phyloP scores from a whole-genome alignment of 2,797 vertebrate genomes.

The Neopelma chrysocephalum region DNA sequence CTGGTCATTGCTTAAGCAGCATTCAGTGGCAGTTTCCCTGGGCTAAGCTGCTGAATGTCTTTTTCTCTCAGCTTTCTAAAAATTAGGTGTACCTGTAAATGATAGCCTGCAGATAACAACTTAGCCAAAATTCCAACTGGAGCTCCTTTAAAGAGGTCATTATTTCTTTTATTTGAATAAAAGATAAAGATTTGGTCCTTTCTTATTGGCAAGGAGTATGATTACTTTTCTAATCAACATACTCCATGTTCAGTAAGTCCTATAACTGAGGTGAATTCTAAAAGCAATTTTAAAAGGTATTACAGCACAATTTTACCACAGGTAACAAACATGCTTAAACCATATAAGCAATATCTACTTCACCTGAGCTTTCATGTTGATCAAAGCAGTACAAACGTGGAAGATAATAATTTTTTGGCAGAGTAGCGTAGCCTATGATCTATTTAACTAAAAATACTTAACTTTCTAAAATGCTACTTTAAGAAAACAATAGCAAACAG shows the following conservation, averaged over 20 bases:
- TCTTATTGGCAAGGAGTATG: not conserved
- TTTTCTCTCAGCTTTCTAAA: conserved; percentile 24
- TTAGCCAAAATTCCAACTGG: not conserved
- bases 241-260: not conserved
- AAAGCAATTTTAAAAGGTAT: not conserved
- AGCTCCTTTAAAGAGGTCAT: not conserved
- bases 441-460: not conserved
- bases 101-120: not conserved
- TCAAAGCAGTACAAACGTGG: not conserved
- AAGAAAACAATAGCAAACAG: conserved; percentile 11
- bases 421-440: not conserved
- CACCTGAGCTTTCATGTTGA: not conserved
- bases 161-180: not conserved
- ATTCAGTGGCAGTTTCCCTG: not conserved
- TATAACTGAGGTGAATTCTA: not conserved
- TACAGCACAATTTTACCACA: not conserved
- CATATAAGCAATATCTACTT: not conserved
- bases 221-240: not conserved
- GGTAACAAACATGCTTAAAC: not conserved
- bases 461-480: not conserved
- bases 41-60: not conserved
- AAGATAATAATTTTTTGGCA: not conserved
- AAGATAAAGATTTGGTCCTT: not conserved
- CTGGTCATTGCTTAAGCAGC: not conserved
- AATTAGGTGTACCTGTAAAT: not conserved